Evolutionary conservation across 1,140 invertebrate genomes (phyloP), one percentile per base, ranked within the genome.

Genomic region (Polyergus mexicanus): DNA sequence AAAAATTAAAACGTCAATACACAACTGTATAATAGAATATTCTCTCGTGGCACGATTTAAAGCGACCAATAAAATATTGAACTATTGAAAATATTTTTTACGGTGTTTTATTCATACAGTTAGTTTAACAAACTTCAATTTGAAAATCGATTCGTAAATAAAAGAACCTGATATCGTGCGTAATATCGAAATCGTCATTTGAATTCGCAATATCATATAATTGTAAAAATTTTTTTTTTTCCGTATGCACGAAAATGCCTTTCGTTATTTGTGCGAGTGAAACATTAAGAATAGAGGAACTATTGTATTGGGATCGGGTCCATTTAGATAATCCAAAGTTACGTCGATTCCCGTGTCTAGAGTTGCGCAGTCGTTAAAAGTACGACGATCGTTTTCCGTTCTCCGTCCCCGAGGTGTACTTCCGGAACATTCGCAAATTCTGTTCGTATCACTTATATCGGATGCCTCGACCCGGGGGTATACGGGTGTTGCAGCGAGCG

Each of bases 261-360:
- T 44, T 44, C 11, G 54, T 3, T 10, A 25, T 35, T 44, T 8
- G 54, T 83, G 28, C 74, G 7, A 19, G 41, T 74, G 1, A 60
- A 65, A 58, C 72, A 85, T 89, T 85, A 88, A 78, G 74, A 85
- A 75, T 51, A 60, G 60, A 56, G 54, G 54, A 65, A 38, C 72
- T 74, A 85, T 83, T 89, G 88, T 89, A 89, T 89, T 88, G 86
- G 84, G 77, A 88, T 89, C 88, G 72, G 68, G 32, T 41, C 86
- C 86, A 88, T 89, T 84, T 84, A 85, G 88, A 89, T 89, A 88
- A 89, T 89, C 88, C 83, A 41, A 88, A 88, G 86, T 89, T 85
- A 85, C 83, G 66, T 69, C 51, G 51, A 41, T 47, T 28, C 71
- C 66, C 54, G 66, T 85, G 38, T 75, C 47, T 32, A 25, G 84